Evolutionary conservation across 1,140 invertebrate species (phyloP), one percentile per base, ranked within the genome.

Genomic region (Drosophila setifemur): DNA sequence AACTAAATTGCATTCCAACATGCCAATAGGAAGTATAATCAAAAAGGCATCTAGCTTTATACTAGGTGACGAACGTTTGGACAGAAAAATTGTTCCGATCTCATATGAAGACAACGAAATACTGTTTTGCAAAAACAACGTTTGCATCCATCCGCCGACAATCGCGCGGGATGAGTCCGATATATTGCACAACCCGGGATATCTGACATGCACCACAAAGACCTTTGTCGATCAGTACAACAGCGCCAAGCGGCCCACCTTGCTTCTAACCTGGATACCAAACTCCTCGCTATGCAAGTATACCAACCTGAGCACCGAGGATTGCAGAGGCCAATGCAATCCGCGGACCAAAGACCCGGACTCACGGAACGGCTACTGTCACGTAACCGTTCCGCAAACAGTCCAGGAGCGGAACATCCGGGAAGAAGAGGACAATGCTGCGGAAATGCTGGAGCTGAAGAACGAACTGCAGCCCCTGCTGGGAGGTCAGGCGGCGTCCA

Each of bases 211-310:
- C 4, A 95, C 94, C 11, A 96, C 93, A 61, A 97, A 93, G 87
- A 93, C 93, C 25, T 94, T 94, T 74, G 92, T 93, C 3, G 92
- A 95, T 74, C 94, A 95, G 75, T 94, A 95, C 60, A 94, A 93
- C 73, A 93, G 93, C 50, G 92, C 93, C 0, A 94, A 93, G 69
- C 92, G 95, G 39, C 95, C 96, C 0, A 98, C 96, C 0, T 90
- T 98, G 0, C 94, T 97, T 58, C 92, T 98, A 0, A 97, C 96
- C 45, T 98, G 97, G 97, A 97, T 98, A 72, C 97, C 97, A 0
- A 98, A 98, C 89, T 94, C 94, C 2, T 96, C 96, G 0, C 90
- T 98, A n/a, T 93, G 95, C 50, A 97, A 95, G 90, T 96, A 97
- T 89, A 96, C 96, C 1, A 94, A 93, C 3, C 94, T 47, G 85